A percentile compares a stretch with the other conserved stretches of the same genome.
These are phyloP conservation scores for Scolopax bukidnonensis DNA, from an alignment of 2,797 vertebrate genomes.

Conservation along the genomic window DNA sequence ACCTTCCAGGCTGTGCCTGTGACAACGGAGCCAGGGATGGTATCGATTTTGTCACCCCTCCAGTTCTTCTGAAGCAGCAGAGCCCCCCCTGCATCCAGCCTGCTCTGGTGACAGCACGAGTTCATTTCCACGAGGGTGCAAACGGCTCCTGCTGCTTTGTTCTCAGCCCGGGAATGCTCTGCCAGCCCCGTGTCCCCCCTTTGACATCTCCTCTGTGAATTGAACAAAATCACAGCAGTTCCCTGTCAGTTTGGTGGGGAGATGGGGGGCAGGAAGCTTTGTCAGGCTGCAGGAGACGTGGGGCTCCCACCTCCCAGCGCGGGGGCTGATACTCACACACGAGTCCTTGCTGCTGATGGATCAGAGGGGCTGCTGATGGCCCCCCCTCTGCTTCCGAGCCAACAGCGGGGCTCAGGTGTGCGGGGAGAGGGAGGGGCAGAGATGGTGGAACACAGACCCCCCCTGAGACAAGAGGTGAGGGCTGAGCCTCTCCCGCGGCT, in stretches of 20 bases:
- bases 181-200: not conserved
- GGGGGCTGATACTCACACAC: not conserved
- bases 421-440: not conserved
- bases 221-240: not conserved
- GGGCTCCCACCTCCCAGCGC: not conserved
- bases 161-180: not conserved
- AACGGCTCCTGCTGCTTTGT: not conserved
- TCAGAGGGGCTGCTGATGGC: no score
- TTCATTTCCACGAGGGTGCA: not conserved
- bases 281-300: not conserved
- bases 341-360: no score
- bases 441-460: fast-evolving
- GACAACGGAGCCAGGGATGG: fast-evolving
- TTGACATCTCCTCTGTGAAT: no score
- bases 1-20: fast-evolving
- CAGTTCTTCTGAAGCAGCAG: fast-evolving
- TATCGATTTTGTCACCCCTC: fast-evolving
- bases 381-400: not conserved
- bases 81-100: not conserved
- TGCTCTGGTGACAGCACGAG: not conserved
- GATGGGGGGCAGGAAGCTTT: not conserved
- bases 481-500: not conserved
- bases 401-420: not conserved
- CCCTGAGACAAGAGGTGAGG: not conserved
- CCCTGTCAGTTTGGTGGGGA: fast-evolving